A percentile compares a stretch with the other conserved stretches of the same genome.
Conservation (phyloP, 2,797 vertebrate genomes). For the Phalanger gymnotis region DNA sequence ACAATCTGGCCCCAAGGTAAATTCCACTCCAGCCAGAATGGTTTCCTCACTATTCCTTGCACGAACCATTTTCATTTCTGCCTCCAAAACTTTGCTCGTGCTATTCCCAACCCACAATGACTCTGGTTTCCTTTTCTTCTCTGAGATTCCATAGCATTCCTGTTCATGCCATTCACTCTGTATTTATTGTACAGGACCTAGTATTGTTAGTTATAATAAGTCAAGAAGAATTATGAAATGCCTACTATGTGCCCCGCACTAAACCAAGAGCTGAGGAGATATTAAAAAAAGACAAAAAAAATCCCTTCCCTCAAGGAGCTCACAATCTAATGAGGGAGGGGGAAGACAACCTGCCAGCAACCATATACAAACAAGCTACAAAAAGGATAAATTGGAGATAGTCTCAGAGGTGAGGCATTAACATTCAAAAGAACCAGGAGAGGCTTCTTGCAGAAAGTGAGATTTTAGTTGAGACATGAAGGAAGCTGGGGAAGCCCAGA, state of each 20-base stretch:
- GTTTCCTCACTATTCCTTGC: background rate
- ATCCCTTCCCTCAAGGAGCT: background rate
- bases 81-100: background rate
- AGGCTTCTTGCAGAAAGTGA: background rate
- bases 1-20: background rate
- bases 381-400: background rate
- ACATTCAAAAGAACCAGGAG: background rate
- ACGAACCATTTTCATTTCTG: background rate
- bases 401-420: background rate
- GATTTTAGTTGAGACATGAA: background rate
- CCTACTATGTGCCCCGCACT: background rate
- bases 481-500: background rate
- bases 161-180: background rate
- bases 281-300: background rate
- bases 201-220: background rate
- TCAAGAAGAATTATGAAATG: background rate
- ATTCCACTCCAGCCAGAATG: background rate
- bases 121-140: background rate
- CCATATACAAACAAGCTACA: background rate
- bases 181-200: background rate
- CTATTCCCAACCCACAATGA: background rate
- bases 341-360: background rate
- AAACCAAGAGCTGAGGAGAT: background rate
- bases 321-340: background rate
- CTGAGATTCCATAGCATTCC: background rate